A percentile compares a stretch with the other conserved stretches of the same genome.
phyloP scores from a whole-genome alignment of 2,888 invertebrate genomes.

The Bombylius major region DNA sequence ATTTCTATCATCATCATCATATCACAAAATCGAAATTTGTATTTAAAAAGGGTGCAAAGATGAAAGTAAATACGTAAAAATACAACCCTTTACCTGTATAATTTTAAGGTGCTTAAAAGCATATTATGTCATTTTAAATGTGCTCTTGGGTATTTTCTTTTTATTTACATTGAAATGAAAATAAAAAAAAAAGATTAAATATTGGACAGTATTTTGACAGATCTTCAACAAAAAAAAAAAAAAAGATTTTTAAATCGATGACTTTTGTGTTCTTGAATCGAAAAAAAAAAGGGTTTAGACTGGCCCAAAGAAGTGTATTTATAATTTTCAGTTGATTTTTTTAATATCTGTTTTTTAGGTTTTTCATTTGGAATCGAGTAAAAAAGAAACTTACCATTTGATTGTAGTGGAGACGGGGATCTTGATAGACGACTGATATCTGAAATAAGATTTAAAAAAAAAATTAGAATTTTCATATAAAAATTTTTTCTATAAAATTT shows the following conservation, averaged over 20 bases:
- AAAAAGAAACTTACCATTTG: slow-evolving; percentile 47
- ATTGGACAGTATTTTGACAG: slow-evolving; percentile 3
- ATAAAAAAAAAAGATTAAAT: background rate
- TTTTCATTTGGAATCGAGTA: too few species aligned
- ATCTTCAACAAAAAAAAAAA: slow-evolving; percentile 3
- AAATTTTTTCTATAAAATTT: too few species aligned
- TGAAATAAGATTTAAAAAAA: slow-evolving; percentile 18
- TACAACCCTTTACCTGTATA: too few species aligned
- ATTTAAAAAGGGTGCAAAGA: too few species aligned
- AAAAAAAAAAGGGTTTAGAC: too few species aligned
- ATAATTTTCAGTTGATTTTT: too few species aligned
- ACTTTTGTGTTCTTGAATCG: background rate
- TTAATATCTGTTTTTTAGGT: too few species aligned
- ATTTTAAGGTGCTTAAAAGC: background rate
- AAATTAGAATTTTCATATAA: background rate
- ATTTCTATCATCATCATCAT: too few species aligned
- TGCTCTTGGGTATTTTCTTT: background rate
- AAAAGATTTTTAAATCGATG: slow-evolving; percentile 2
- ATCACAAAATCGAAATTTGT: too few species aligned
- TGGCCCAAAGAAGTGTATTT: too few species aligned
- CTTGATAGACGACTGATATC: slow-evolving; percentile 53
- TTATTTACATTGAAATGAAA: too few species aligned
- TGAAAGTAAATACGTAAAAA: too few species aligned
- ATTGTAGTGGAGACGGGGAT: slow-evolving; percentile 65
- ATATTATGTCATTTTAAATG: slow-evolving; percentile 5